Evolutionary conservation across 1,140 invertebrate species (phyloP), one percentile per base, ranked within the genome.

Genomic region (Pogonomyrmex californicus): DNA sequence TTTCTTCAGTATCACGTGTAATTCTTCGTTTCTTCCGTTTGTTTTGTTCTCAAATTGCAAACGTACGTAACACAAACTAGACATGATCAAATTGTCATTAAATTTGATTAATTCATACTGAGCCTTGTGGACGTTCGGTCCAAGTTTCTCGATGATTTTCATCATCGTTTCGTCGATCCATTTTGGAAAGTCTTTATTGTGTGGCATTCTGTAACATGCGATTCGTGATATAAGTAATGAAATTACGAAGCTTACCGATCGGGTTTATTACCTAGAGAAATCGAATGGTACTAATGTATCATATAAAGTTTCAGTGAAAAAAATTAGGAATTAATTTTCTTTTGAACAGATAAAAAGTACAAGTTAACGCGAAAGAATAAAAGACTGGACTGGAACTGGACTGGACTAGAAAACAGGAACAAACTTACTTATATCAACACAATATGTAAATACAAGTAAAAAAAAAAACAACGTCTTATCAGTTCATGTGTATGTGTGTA

Each of bases 61-160:
- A 1, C 56, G 60, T 7, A 86, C 9, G 9, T 89, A 91, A 49
- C 87, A 90, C 0, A 91, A 62, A 4, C 9, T 38, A 0, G 91
- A 91, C 0, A 90, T 0, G 17, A 70, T 87, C 14, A 60, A 14
- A 5, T 56, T 65, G 0, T 79, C 65, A 0, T 0, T 0, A 0
- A 86, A 60, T 0, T 9, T 17, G 0, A 54, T 38, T 0, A 90
- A 1, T 0, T 71, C 68, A 62, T 86, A 91, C 1, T 49, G 23
- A 0, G 23, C 30, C 7, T 87, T 33, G 0, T 33, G 5, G 51
- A 41, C 33, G 0, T 68, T 10, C 7, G 66, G 9, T 1, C 44
- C 47, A 0, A 89, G 47, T 9, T 10, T 66, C 6, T 44, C 1
- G 0, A 0, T 6, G 1, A 88, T 49, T 17, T 81, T 78, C 0